Evolutionary conservation across 1,140 invertebrate species (phyloP), one percentile per base, ranked within the genome.

Genomic region (Pygmarrhopalites habei): DNA sequence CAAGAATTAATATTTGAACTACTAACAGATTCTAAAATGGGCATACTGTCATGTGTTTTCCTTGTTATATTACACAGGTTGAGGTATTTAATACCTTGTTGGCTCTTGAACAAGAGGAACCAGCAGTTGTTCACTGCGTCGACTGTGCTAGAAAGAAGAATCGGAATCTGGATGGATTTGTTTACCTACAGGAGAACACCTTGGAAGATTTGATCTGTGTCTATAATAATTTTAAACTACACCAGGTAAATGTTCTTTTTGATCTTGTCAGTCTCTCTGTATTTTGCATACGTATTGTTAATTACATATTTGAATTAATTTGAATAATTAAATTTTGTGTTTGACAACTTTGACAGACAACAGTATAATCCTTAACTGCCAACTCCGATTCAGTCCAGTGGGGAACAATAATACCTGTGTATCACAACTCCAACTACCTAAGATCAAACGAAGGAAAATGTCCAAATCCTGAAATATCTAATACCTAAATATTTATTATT

Each of bases 21-120:
- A 17, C 65, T 49, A 23, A 21, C 39, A 46, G 69, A 39, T 61
- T 58, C 65, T 64, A 39, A 28, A 29, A 17, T 65, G 32, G 17
- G 32, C 15, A 35, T 15, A 5, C 32, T 7, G 32, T 35, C 32
- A 15, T 35, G 5, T 35, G 5, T 7, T 35, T 35, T 58, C 43
- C 56, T 65, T 29, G 41, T 72, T 81, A 12, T 74, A n/a, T n/a
- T n/a, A n/a, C n/a, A n/a, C n/a, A 92, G 89, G 83, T 95, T 72
- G 95, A 99, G 81, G 95, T 99, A 26, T 99, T 98, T 79, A 95
- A 99, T 77, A 87, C 98, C 62, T 79, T 99, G 59, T 97, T 99
- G 76, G 93, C 99, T 53, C 87, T 90, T 61, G 94, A 97, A 78
- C 90, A 96, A 77, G 93, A 98, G 71, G 93, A 92, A 72, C 85